These are phyloP conservation scores for Halcyon badia DNA, from an alignment of 2,797 vertebrate species.

Conservation along the genomic window DNA sequence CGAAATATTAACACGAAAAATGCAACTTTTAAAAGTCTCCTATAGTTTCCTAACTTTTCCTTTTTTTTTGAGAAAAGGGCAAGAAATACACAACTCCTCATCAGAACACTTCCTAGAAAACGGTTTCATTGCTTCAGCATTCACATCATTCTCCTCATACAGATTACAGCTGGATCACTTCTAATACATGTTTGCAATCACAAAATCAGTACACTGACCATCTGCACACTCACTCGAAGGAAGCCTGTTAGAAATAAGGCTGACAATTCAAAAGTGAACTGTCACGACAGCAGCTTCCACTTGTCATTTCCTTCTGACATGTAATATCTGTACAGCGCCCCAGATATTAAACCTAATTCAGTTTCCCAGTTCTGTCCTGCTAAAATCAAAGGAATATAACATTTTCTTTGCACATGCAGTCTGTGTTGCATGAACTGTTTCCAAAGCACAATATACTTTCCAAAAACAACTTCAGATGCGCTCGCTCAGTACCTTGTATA, in stretches of 20 bases:
- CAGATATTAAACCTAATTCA: neutral
- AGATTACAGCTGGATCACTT: neutral
- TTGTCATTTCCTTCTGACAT: neutral
- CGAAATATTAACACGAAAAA: neutral
- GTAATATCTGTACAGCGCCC: neutral
- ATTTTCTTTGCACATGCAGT: neutral
- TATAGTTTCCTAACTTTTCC: neutral
- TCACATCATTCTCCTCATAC: neutral
- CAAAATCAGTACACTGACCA: neutral
- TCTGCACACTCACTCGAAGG: neutral
- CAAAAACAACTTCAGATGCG: neutral
- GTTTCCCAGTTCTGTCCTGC: neutral
- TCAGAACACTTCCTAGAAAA: neutral
- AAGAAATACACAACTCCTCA: neutral
- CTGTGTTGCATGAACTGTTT: neutral
- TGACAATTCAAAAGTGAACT: neutral
- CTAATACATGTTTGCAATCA: neutral
- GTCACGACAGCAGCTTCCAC: neutral
- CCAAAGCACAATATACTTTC: neutral
- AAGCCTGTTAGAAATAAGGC: neutral
- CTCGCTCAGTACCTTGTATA: neutral
- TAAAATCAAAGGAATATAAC: neutral
- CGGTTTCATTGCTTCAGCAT: neutral
- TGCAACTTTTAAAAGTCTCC: neutral
- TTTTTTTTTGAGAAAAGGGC: neutral